Evolutionary conservation across 2,888 invertebrate genomes (phyloP).

Genomic region (Eupithecia tripunctaria): DNA sequence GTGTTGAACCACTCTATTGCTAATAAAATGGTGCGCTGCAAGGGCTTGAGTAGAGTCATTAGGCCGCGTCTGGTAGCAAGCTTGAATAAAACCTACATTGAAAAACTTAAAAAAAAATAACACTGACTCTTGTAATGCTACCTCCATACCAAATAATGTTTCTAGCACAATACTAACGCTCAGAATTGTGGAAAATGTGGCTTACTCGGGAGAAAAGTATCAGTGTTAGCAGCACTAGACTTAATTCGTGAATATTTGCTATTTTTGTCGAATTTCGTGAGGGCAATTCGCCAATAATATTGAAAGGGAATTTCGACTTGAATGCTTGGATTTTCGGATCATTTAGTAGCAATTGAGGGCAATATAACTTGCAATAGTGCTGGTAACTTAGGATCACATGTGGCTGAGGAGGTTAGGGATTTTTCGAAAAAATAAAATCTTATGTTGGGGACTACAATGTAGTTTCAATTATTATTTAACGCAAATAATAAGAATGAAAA

Average conservation of each 20-base stretch:
- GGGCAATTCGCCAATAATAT: slow-evolving; percentile 32
- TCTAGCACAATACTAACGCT: slow-evolving; percentile 60
- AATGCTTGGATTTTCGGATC: slow-evolving; percentile 18
- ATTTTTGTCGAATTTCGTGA: slow-evolving; percentile 28
- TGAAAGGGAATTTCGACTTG: slow-evolving; percentile 35
- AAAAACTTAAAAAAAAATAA: slow-evolving; percentile 80
- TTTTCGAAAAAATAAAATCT: neutral
- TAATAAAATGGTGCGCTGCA: too few relatives aligned
- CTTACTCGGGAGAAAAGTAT: slow-evolving; percentile 69
- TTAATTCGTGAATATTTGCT: slow-evolving; percentile 47
- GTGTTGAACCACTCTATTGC: too few relatives aligned
- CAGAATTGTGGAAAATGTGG: slow-evolving; percentile 69
- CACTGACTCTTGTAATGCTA: slow-evolving; percentile 74
- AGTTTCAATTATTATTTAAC: neutral
- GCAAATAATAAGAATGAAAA: too few relatives aligned
- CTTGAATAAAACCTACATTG: slow-evolving; percentile 61
- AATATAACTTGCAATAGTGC: neutral
- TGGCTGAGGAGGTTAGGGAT: neutral
- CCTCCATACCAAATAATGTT: slow-evolving; percentile 76
- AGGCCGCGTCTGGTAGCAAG: slow-evolving; percentile 22
- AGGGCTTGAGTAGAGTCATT: too few relatives aligned
- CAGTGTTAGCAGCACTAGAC: slow-evolving; percentile 62
- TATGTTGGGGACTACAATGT: neutral
- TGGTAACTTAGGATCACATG: neutral
- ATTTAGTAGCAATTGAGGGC: slow-evolving; percentile 22